Evolutionary conservation across 2,113 vertebrate species (phyloP).

Genomic region (Anthoscopus minutus): DNA sequence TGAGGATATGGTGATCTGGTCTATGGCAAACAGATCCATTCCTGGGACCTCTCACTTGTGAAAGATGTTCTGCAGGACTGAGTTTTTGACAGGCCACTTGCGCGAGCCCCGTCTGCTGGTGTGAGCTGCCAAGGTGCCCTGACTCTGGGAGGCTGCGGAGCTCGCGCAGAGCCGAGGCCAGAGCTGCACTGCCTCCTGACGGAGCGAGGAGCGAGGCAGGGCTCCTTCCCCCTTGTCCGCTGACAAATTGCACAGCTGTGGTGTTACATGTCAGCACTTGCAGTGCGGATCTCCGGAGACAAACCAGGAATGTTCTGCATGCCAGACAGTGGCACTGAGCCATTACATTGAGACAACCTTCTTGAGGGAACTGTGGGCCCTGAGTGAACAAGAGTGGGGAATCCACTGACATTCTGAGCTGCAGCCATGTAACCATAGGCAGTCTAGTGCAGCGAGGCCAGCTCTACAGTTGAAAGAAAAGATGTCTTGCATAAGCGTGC

Average conservation of each 20-base stretch:
- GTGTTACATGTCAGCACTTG: constrained; percentile 64
- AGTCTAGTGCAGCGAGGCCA: not conserved
- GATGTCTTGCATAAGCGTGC: not conserved
- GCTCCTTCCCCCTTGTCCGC: not conserved
- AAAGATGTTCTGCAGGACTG: not conserved
- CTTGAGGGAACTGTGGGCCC: not conserved
- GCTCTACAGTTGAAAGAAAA: not conserved
- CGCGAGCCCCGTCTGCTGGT: rapidly evolving
- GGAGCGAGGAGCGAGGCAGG: not conserved
- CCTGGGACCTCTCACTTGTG: not conserved
- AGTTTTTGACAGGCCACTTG: not conserved
- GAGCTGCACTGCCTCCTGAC: constrained; percentile 7
- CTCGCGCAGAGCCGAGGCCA: rapidly evolving
- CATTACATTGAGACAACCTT: constrained; percentile 38
- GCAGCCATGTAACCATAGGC: not conserved
- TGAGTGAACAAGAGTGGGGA: not conserved
- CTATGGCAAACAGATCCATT: not conserved
- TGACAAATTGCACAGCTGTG: constrained; percentile 61
- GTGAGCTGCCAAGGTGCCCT: not conserved
- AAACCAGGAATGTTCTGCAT: constrained; percentile 62
- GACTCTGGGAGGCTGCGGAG: not conserved
- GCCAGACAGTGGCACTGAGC: constrained; percentile 34
- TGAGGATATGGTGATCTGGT: not conserved
- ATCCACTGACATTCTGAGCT: not conserved
- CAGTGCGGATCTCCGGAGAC: constrained; percentile 49